Evolutionary conservation across 1,140 invertebrate species (phyloP).

Genomic region (Ceratitis capitata): DNA sequence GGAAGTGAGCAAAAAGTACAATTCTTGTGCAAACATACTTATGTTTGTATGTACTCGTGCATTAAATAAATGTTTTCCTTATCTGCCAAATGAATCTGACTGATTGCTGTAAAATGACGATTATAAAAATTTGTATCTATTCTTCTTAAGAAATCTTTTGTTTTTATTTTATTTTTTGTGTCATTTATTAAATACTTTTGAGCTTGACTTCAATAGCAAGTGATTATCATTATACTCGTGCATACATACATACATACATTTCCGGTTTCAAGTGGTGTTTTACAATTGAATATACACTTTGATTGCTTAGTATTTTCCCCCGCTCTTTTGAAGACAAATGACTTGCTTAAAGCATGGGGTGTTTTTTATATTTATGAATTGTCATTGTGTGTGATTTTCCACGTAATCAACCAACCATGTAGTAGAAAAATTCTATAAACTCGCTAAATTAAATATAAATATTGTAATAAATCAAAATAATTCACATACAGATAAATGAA

Average conservation of each 20-base stretch:
- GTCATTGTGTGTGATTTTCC: slow-evolving; percentile 19
- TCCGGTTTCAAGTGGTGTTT: slow-evolving; percentile 39
- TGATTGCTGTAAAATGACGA: not conserved
- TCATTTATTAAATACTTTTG: not conserved
- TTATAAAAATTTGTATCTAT: not conserved
- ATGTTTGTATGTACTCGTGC: not conserved
- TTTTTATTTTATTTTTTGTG: no score
- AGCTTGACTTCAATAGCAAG: not conserved
- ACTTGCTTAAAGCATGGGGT: not conserved
- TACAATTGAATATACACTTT: not conserved
- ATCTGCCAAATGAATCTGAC: not conserved
- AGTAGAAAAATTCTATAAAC: not conserved
- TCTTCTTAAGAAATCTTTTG: no score
- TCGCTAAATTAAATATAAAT: not conserved
- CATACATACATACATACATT: not conserved
- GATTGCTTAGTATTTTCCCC: not conserved
- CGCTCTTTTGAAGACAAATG: not conserved
- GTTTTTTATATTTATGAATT: not conserved
- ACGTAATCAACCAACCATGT: not conserved
- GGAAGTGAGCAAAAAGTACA: not conserved
- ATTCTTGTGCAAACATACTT: not conserved
- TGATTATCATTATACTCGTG: no score
- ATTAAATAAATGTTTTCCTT: not conserved
- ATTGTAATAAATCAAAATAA: slow-evolving; percentile 12
- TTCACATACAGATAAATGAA: not conserved